Percentiles rank a stretch among this genome's conserved stretches.
Evolutionary conservation across 2,888 invertebrate genomes (phyloP).

Genomic region (Hyles lineata): DNA sequence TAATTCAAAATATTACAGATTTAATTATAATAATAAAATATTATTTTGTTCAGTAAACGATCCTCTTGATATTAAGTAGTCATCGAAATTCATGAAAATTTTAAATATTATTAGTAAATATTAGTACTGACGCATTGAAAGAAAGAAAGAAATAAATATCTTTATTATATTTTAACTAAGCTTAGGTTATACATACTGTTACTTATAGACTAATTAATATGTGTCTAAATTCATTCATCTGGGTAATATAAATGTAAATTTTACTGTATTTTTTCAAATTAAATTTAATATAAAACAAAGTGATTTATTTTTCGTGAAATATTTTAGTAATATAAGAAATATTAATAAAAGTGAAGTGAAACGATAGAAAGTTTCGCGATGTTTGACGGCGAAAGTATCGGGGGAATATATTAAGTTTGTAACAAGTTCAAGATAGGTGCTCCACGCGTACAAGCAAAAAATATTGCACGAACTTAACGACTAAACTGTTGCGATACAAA

Average conservation of each 20-base stretch:
- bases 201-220: too few species aligned
- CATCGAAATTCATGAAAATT: too few species aligned
- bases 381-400: conserved; percentile 56
- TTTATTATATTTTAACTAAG: too few species aligned
- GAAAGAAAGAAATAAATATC: too few species aligned
- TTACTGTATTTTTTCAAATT: not conserved
- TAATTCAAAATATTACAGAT: too few species aligned
- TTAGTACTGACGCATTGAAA: too few species aligned
- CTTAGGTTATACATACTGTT: too few species aligned
- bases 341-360: conserved; percentile 45
- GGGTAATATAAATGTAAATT: not conserved
- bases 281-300: not conserved
- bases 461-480: conserved; percentile 41
- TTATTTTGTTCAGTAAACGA: too few species aligned
- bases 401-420: conserved; percentile 58
- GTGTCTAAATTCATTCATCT: too few species aligned
- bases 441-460: conserved; percentile 49
- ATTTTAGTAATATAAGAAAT: conserved; percentile 43
- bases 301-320: conserved; percentile 34
- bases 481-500: not conserved
- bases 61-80: too few species aligned
- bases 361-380: conserved; percentile 55
- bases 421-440: conserved; percentile 56
- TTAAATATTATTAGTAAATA: too few species aligned
- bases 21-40: too few species aligned